These are phyloP conservation scores for Beris chalybata DNA, from an alignment of 2,888 invertebrate species.

Conservation along the genomic window DNA sequence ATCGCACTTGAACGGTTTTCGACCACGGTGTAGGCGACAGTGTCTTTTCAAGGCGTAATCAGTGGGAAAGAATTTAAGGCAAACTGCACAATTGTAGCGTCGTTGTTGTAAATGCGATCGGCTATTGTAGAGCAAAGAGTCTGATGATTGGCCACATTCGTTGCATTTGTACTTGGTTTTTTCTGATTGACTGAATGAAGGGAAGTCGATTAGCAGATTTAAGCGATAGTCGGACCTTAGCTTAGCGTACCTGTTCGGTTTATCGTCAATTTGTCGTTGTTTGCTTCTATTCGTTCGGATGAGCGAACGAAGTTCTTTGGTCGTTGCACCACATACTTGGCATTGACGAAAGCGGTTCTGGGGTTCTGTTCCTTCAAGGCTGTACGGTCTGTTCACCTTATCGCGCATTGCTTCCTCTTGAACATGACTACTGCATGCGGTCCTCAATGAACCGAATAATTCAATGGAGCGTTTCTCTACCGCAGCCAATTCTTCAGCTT, in stretches of 20 bases:
- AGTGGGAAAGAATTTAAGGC: too few species aligned
- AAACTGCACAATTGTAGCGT: too few species aligned
- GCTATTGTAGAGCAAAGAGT: too few species aligned
- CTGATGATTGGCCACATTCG: too few species aligned
- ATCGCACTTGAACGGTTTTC: too few species aligned
- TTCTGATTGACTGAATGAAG: too few species aligned
- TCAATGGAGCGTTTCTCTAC: not conserved
- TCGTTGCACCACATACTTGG: conserved; percentile 31
- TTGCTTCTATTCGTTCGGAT: conserved; percentile 17
- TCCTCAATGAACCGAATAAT: not conserved
- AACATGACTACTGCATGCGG: not conserved
- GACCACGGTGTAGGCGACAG: too few species aligned
- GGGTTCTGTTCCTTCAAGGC: not conserved
- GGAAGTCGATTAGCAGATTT: too few species aligned
- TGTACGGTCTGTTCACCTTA: not conserved
- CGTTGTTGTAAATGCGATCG: too few species aligned
- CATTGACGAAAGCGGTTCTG: conserved; percentile 9
- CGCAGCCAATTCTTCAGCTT: not conserved
- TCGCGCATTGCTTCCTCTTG: not conserved
- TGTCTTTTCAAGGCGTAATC: too few species aligned
- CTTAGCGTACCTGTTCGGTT: conserved; percentile 9
- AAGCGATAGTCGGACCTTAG: too few species aligned
- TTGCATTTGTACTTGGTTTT: too few species aligned
- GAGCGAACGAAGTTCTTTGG: conserved; percentile 24
- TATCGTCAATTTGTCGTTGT: conserved; percentile 8